Conservation (phyloP, 2,888 invertebrate genomes). For the Calameuta filiformis region DNA sequence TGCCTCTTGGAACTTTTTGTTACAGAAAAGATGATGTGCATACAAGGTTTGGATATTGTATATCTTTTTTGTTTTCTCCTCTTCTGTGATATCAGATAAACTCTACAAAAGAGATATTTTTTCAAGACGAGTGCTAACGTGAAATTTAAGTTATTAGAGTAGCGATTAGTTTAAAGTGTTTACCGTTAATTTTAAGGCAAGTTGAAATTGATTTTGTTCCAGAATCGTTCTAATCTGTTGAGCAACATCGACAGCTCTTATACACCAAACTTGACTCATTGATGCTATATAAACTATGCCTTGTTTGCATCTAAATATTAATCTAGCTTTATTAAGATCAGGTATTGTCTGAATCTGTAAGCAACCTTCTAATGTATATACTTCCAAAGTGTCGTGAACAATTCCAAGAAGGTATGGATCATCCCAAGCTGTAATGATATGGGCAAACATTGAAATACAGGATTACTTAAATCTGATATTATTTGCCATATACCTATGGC, state of each 20-base stretch:
- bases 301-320: conserved; percentile 79
- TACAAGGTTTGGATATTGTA: conserved; percentile 90
- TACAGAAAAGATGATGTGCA: conserved; percentile 91
- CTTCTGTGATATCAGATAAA: conserved; percentile 82
- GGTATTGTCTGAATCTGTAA: conserved; percentile 84
- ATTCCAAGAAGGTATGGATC: conserved; percentile 92
- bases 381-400: conserved; percentile 83
- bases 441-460: conserved; percentile 8
- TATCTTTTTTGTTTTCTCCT: conserved; percentile 83
- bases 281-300: conserved; percentile 90
- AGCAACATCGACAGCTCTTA: conserved; percentile 83
- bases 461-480: conserved; percentile 2
- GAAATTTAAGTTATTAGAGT: conserved; percentile 47
- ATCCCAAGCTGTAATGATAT: conserved; percentile 80
- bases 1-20: conserved; percentile 88
- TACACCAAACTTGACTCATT: conserved; percentile 88
- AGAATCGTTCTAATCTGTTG: conserved; percentile 87
- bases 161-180: conserved; percentile 62
- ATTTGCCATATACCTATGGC: conserved; percentile 70
- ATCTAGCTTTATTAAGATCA: conserved; percentile 79
- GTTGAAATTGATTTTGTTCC: conserved; percentile 91
- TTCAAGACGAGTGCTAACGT: conserved; percentile 1
- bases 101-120: conserved; percentile 71
- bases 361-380: conserved; percentile 86
- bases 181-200: conserved; percentile 92